Base-by-base conservation (phyloP, 2,888 invertebrate genomes). In the Anticlea derivata region DNA sequence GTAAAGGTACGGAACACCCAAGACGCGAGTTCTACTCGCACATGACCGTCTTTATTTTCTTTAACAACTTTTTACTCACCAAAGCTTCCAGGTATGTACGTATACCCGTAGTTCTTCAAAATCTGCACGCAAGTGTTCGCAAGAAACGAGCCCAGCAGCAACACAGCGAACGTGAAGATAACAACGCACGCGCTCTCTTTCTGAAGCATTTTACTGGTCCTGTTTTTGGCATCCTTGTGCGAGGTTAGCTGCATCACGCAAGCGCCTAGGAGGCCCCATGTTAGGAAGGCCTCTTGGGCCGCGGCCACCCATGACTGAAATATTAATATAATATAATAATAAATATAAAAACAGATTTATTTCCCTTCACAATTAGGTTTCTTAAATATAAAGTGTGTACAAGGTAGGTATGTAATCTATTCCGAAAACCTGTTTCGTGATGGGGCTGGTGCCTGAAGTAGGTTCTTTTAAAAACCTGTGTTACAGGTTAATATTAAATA, bases 301-400 rank as follows among this genome's bases (percentile, higher is more conserved):
- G 97, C 98, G 0, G 97, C 96, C 17, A 95, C 92, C 97, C 98
- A 98, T 62, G 96, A 94, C 94, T 96, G 84, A 30, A 50, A 45
- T 7, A 10, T 23, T n/a, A 44, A 8, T 4, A 7, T 12, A 11
- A 20, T 3, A 20, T 7, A 26, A 47, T 24, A 12, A 30, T 7
- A 27, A 17, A 17, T 3, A 17, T 4, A 17, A 23, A 23, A 5
- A 6, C 23, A 7, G 23, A 1, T 23, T 23, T 23, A 1, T 23
- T 23, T 1, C 23, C n/a, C n/a, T n/a, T n/a, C n/a, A n/a, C n/a
- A n/a, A n/a, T n/a, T n/a, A n/a, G n/a, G n/a, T n/a, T n/a, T n/a
- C n/a, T n/a, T n/a, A n/a, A n/a, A n/a, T n/a, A n/a, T n/a, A n/a
- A n/a, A n/a, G n/a, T n/a, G n/a, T n/a, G n/a, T n/a, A n/a, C n/a